Evolutionary conservation across 2,113 vertebrate genomes (phyloP), one percentile per base, ranked within the genome.

Genomic region (Cyprinus carpio): DNA sequence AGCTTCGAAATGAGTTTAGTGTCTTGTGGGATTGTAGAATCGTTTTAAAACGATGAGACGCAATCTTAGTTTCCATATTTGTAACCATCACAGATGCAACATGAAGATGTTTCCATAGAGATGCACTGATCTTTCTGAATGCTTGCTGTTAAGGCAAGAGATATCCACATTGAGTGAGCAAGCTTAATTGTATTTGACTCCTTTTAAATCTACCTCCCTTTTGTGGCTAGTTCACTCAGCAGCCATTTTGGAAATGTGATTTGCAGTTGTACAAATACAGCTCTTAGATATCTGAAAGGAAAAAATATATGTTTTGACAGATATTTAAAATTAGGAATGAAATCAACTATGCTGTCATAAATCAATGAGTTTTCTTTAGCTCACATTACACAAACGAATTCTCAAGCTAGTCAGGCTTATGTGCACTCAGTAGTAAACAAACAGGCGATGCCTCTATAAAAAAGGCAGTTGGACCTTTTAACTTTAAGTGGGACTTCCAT

Each of bases 61-160:
- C 40, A 51, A 25, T 25, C 16, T 67, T 29, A 51, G 79, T 18
- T n/a, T 81, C 40, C 23, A 23, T 51, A 65, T 31, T 67, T 81
- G 43, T 49, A 81, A 67, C n/a, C n/a, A 20, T 8, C 18, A 67
- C 60, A 13, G 79, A 49, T 67, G 79, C 25, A 81, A 31, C 40
- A 65, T 81, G 62, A 65, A 81, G 60, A 81, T 81, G 79, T 81
- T 81, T 81, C 79, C 79, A 69, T 81, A 81, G 79, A 20, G 79
- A 81, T 81, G n/a, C 8, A n/a, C 11, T 27, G 43, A 2, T 67
- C 40, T 62, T 15, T 62, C 20, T 51, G 46, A 76, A 29, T 29
- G 25, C 46, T 51, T 76, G 7, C 49, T 49, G 46, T 54, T 29
- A 54, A 25, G 15, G 71, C 5, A 74, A 74, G 9, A 43, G 43